phyloP scores from a whole-genome alignment of 2,888 invertebrate genomes.

The Aplocera efformata region DNA sequence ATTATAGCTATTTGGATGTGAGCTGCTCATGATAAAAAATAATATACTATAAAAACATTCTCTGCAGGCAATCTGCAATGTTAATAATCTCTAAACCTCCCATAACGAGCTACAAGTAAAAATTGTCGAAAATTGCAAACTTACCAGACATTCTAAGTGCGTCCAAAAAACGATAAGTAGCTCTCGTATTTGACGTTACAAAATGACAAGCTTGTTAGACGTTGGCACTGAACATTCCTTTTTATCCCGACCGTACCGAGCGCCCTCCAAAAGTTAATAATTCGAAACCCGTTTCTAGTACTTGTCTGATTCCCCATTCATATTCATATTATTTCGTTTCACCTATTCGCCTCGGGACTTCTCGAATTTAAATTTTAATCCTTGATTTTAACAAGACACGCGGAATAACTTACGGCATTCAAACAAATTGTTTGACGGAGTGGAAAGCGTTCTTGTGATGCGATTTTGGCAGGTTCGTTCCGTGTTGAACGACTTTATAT shows the following conservation, averaged over 20 bases:
- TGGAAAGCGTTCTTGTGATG: conserved; percentile 65
- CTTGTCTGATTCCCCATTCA: conserved; percentile 76
- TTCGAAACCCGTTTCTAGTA: conserved; percentile 67
- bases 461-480: conserved; percentile 41
- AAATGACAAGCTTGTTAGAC: conserved; percentile 61
- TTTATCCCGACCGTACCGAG: conserved; percentile 56
- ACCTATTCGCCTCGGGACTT: conserved; percentile 67
- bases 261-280: conserved; percentile 76
- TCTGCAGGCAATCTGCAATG: too few relatives aligned
- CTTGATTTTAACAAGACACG: conserved; percentile 74
- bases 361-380: conserved; percentile 69
- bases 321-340: conserved; percentile 80
- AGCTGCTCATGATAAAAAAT: too few relatives aligned
- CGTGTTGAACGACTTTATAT: too few relatives aligned
- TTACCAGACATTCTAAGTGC: conserved; percentile 15
- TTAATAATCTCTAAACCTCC: background rate
- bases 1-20: too few relatives aligned
- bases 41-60: too few relatives aligned
- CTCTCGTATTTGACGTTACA: conserved; percentile 40
- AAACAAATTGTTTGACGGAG: conserved; percentile 61
- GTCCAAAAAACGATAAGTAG: conserved; percentile 22
- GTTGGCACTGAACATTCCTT: conserved; percentile 33
- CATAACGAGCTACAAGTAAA: background rate
- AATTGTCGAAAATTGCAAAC: conserved; percentile 2
- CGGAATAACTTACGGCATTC: conserved; percentile 51